Percentiles rank a stretch among this genome's conserved stretches.
These are phyloP conservation scores for Chaenogobius annularis DNA, from an alignment of 2,113 vertebrate species.

Conservation along the genomic window DNA sequence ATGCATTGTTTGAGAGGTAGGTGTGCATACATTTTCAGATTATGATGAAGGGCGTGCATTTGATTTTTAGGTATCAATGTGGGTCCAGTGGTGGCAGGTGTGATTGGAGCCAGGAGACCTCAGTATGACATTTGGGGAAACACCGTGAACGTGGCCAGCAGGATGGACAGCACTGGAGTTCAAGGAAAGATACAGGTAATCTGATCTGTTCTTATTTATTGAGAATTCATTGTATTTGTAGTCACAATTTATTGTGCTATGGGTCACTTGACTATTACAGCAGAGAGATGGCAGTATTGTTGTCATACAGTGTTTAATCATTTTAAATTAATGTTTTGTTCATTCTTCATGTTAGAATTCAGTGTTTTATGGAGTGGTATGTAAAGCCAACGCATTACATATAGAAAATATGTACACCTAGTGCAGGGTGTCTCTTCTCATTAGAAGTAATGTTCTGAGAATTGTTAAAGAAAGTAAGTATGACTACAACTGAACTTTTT, in stretches of 20 bases:
- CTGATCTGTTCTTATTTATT: neutral
- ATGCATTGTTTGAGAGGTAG: neutral
- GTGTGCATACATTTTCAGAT: neutral
- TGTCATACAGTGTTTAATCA: no score
- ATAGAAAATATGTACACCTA: neutral
- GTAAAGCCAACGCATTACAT: neutral
- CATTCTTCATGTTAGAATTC: no score
- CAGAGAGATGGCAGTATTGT: no score
- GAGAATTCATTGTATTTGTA: neutral
- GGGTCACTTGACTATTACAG: no score
- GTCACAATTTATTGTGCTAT: no score
- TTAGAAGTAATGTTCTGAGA: neutral
- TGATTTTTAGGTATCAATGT: constrained; percentile 85
- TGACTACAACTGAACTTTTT: no score
- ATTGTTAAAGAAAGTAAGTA: no score
- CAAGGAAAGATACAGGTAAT: constrained; percentile 94
- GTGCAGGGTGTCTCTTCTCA: neutral
- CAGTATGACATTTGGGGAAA: constrained; percentile 99
- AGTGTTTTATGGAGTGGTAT: neutral
- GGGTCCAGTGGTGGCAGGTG: constrained; percentile 93
- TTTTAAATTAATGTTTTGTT: no score
- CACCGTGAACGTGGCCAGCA: constrained; percentile 95
- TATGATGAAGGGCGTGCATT: neutral
- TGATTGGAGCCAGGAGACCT: constrained; percentile 93
- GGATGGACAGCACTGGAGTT: constrained; percentile 97